Base-by-base conservation (phyloP, 2,888 invertebrate species). In the Folsomia manolachei region DNA sequence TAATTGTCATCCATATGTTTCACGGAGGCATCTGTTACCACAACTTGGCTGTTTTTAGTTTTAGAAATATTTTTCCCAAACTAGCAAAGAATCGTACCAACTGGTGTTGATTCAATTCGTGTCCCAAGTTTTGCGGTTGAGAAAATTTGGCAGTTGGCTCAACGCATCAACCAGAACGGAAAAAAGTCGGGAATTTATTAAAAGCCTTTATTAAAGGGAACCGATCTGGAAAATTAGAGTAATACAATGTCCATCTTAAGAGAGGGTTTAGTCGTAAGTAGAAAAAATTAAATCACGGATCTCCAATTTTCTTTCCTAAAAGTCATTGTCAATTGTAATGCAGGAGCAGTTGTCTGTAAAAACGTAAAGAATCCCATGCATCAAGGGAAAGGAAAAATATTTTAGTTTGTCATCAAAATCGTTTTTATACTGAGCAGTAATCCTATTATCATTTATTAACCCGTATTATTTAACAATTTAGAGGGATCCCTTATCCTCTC, bases 191-290 rank as follows among this genome's bases (percentile, higher is more conserved):
- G 52, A 52, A 66, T 66, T 66, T 66, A 66, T 66, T 66, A 66
- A 66, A 64, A 66, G 65, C 65, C 39, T 66, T 66, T 66, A 66
- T 66, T 7, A 66, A 66, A 51, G 52, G 51, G 65, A 66, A 66
- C 65, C 65, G 65, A 66, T 66, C 65, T 66, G 65, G 39, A 66
- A 64, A 66, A 66, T 66, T 66, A 66, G 51, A 66, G 27, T 66
- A 66, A 66, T 66, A 66, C 65, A 66, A 66, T 66, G 52, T 52
- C 18, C 19, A 27, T 14, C 39, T 25, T 64, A 64, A 64, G 27
- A 27, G 64, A 25, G 26, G 64, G 64, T 64, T 64, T 64, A 64
- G 64, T 27, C 60, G 21, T 51, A 66, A 66, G 23, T 39, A 19
- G 39, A 66, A 66, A 66, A 66, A 66, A 66, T 66, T 39, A 66